Conservation (phyloP, 2,797 vertebrate genomes). For the Periparus ater region DNA sequence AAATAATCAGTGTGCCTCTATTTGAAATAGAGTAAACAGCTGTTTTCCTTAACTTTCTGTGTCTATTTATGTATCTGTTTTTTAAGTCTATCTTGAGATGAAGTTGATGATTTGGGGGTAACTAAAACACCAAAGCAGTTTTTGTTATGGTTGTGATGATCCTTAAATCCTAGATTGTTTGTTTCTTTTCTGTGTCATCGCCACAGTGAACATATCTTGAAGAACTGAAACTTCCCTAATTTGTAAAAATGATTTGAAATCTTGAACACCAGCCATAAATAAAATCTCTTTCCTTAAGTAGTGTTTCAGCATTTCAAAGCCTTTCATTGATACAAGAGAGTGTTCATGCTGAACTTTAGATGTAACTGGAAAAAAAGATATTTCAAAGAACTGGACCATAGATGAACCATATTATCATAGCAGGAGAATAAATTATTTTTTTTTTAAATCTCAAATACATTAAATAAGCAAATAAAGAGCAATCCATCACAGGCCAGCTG, state of each 20-base stretch:
- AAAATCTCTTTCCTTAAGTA: neutral
- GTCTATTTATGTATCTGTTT: neutral
- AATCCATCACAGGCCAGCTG: neutral
- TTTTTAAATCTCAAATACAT: neutral
- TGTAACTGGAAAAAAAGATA: neutral
- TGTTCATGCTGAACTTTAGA: neutral
- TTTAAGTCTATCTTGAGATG: neutral
- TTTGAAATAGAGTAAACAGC: neutral
- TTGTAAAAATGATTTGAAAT: neutral
- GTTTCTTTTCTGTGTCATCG: neutral
- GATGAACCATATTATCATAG: neutral
- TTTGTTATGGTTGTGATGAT: neutral
- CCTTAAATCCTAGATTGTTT: neutral
- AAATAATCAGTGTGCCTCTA: neutral
- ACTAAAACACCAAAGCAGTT: neutral
- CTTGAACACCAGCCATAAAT: neutral
- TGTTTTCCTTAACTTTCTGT: neutral
- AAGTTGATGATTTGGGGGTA: neutral
- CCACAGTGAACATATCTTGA: neutral
- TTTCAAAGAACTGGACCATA: neutral
- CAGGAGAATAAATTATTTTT: neutral
- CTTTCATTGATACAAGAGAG: neutral
- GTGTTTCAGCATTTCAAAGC: neutral
- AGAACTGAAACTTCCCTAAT: neutral
- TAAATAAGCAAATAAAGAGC: neutral